Conservation (phyloP, 2,113 vertebrate genomes). For the Corydoras sp. region DNA sequence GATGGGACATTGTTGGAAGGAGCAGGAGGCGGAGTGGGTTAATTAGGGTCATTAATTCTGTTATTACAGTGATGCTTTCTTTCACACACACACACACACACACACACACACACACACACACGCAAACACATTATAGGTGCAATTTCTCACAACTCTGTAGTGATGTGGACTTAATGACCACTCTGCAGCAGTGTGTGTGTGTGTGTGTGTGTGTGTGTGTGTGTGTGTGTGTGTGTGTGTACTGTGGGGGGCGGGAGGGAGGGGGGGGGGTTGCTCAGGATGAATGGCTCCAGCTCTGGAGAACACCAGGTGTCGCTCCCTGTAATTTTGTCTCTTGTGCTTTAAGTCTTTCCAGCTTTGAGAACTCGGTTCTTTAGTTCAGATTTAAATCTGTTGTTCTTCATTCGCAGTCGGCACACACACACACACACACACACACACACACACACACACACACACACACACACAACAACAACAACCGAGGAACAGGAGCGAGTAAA, state of each 20-base stretch:
- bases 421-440: too few species aligned
- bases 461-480: too few species aligned
- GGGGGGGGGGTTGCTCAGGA: constrained; percentile 17
- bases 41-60: constrained; percentile 51
- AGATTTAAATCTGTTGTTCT: background rate
- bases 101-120: constrained; percentile 19
- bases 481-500: too few species aligned
- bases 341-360: background rate
- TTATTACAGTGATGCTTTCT: constrained; percentile 45
- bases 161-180: constrained; percentile 42
- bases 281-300: constrained; percentile 8
- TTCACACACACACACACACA: constrained; percentile 12
- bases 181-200: constrained; percentile 16
- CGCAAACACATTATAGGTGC: too few species aligned
- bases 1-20: constrained; percentile 33
- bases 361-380: background rate
- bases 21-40: constrained; percentile 42
- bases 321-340: background rate
- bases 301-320: background rate
- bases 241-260: too few species aligned
- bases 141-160: constrained; percentile 45
- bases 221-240: constrained; percentile 20
- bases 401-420: too few species aligned
- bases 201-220: background rate
- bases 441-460: too few species aligned